phyloP scores from a whole-genome alignment of 2,888 invertebrate genomes.

The Tuberolachnus salignus region DNA sequence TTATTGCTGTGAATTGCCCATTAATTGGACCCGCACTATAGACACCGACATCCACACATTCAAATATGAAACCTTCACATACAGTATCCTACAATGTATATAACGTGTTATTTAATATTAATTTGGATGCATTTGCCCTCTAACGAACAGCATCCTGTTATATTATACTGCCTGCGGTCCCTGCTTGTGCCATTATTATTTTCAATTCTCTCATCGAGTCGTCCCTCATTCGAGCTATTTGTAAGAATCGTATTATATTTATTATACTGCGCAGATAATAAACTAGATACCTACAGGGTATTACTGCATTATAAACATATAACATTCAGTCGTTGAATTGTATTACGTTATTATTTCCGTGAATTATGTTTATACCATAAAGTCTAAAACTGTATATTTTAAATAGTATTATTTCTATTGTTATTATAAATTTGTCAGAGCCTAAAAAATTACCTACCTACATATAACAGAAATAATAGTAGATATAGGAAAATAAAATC shows the following conservation, averaged over 20 bases:
- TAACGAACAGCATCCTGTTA: slow-evolving; percentile 55
- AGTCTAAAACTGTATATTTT: too few relatives aligned
- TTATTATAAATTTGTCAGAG: too few relatives aligned
- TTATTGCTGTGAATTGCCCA: slow-evolving; percentile 54
- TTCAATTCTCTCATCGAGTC: slow-evolving; percentile 27
- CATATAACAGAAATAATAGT: too few relatives aligned
- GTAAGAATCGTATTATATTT: background rate
- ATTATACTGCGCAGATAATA: too few relatives aligned
- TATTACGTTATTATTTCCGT: too few relatives aligned
- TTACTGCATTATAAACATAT: too few relatives aligned
- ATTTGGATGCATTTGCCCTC: slow-evolving; percentile 53
- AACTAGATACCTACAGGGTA: too few relatives aligned
- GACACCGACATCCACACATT: slow-evolving; percentile 42
- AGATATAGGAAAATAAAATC: too few relatives aligned
- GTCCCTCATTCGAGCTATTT: slow-evolving; percentile 37
- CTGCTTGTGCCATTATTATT: slow-evolving; percentile 31
- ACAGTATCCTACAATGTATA: slow-evolving; percentile 14
- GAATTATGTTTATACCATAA: too few relatives aligned
- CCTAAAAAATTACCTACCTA: too few relatives aligned
- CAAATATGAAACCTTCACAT: slow-evolving; percentile 40
- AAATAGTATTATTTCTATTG: too few relatives aligned
- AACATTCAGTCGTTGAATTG: too few relatives aligned
- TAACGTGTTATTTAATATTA: slow-evolving; percentile 54
- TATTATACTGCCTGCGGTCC: slow-evolving; percentile 31
- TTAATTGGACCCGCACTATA: slow-evolving; percentile 54